phyloP scores from a whole-genome alignment of 1,140 invertebrate genomes.

The Eumaeus atala region DNA sequence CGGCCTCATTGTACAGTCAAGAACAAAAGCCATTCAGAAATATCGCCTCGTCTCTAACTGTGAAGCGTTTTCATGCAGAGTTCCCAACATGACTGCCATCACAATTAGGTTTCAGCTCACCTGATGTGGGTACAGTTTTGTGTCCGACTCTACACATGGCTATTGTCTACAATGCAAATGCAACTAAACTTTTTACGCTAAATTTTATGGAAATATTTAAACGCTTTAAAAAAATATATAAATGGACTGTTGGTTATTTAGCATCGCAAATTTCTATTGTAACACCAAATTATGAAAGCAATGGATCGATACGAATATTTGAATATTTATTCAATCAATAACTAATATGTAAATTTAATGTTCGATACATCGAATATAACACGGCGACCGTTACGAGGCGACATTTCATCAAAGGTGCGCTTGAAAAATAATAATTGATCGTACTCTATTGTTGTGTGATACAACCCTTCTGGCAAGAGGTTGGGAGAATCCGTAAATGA shows the following conservation, averaged over 20 bases:
- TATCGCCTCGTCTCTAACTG: constrained; percentile 42
- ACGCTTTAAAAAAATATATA: constrained; percentile 21
- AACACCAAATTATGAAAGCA: constrained; percentile 48
- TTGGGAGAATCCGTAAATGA: constrained; percentile 67
- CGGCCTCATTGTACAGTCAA: constrained; percentile 45
- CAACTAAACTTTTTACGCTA: constrained; percentile 28
- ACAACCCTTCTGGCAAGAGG: constrained; percentile 57
- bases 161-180: constrained; percentile 44
- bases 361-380: constrained; percentile 54
- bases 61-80: constrained; percentile 59
- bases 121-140: constrained; percentile 58
- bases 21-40: constrained; percentile 68
- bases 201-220: constrained; percentile 3
- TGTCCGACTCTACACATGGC: constrained; percentile 27
- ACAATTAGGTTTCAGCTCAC: constrained; percentile 57
- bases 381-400: constrained; percentile 61
- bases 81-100: constrained; percentile 45
- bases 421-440: constrained; percentile 67
- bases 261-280: constrained; percentile 53
- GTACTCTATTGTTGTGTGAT: constrained; percentile 61
- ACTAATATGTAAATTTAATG: constrained; percentile 71
- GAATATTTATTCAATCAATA: constrained; percentile 73
- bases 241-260: constrained; percentile 35
- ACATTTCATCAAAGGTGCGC: constrained; percentile 68
- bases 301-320: constrained; percentile 59